Conservation (phyloP, 2,888 invertebrate genomes). For the Miltochrista miniata region DNA sequence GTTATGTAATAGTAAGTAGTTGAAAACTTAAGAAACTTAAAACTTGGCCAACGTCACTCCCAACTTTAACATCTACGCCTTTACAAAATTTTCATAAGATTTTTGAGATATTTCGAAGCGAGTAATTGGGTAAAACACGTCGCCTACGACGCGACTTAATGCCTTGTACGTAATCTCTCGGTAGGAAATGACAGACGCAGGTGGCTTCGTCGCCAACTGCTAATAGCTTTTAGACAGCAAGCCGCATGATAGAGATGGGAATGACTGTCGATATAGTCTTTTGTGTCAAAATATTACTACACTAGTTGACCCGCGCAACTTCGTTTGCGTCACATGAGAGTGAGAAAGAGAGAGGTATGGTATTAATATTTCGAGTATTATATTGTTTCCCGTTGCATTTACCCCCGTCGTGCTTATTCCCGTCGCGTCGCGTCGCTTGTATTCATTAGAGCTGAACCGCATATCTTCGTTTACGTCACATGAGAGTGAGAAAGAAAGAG, state of each 20-base stretch:
- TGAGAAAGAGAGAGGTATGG: no score
- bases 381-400: no score
- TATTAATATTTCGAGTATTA: no score
- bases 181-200: constrained; percentile 78
- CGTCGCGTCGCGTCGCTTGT: no score
- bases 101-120: constrained; percentile 14
- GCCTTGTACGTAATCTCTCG: constrained; percentile 71
- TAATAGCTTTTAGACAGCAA: constrained; percentile 25
- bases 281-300: background rate
- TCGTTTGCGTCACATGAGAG: no score
- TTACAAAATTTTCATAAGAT: background rate
- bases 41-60: background rate
- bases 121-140: constrained; percentile 46
- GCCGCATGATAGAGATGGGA: constrained; percentile 56
- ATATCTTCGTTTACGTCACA: no score
- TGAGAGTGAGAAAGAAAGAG: no score
- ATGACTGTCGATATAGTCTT: constrained; percentile 1
- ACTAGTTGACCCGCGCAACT: no score
- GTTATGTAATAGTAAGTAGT: no score
- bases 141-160: constrained; percentile 42
- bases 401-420: no score
- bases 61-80: background rate
- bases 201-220: constrained; percentile 59
- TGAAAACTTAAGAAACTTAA: background rate
- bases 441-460: no score